Base-by-base conservation (phyloP, 2,113 vertebrate species). In the Nestor notabilis region DNA sequence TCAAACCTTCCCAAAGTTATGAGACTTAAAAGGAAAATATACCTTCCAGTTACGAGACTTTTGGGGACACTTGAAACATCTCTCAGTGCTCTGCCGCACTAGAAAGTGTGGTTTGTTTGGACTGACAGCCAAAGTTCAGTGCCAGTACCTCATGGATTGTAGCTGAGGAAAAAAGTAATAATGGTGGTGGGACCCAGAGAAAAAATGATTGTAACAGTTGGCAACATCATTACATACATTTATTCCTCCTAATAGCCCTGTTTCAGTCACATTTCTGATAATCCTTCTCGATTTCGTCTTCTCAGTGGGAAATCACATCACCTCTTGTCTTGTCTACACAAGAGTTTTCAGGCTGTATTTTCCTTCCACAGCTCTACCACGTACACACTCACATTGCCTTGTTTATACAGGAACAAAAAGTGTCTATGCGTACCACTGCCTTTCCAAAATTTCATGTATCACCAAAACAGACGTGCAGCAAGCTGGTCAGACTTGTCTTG, bases 381-480 rank as follows among this genome's bases (percentile, higher is more conserved):
- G 33, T 81, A 86, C 41, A 52, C 65, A 41, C 76, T 70, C 83
- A 5, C 44, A 68, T 69, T 1, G 6, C 82, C 87, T 56, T 96
- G 89, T 93, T 96, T 94, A 86, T 78, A 85, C 24, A 50, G 85
- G 71, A 94, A 92, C 92, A 83, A 63, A 96, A 95, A 92, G 53
- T 24, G 35, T 35, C 92, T 56, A 50, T 90, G 79, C 90, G 71
- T 83, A 92, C 44, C 2, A 0, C 5, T 75, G 47, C 47, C 43
- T 78, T 75, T 89, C 93, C 91, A 95, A 70, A 96, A 81, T 43
- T 96, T 78, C 53, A 60, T 10, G 0, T 84, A 89, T 89, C 92
- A 60, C 91, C 89, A 94, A 93, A 94, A 55, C 74, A 94, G 94
- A 92, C 77, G 0, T 75, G 56, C 89, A 93, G 72, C 13, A 41